phyloP scores from a whole-genome alignment of 2,888 invertebrate species.

The Beris chalybata region DNA sequence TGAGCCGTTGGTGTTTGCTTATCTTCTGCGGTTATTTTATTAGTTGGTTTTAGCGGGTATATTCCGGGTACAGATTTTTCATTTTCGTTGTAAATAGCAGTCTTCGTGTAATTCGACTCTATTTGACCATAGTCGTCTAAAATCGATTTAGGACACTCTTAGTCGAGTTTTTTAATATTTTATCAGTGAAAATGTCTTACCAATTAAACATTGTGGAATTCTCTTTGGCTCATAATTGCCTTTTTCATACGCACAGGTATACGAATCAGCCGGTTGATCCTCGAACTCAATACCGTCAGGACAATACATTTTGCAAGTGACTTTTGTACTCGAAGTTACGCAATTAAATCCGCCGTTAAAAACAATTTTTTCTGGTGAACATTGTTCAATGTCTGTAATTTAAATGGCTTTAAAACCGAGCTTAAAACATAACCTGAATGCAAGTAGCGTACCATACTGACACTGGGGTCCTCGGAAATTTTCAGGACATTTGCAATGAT shows the following conservation, averaged over 20 bases:
- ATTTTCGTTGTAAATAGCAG: constrained; percentile 15
- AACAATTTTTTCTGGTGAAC: constrained; percentile 64
- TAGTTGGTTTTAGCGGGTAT: constrained; percentile 48
- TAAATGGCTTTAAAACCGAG: not conserved
- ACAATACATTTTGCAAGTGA: constrained; percentile 69
- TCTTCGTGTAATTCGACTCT: constrained; percentile 42
- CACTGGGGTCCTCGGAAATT: constrained; percentile 59
- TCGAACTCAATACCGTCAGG: constrained; percentile 67
- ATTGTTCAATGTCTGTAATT: constrained; percentile 61
- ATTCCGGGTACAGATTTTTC: constrained; percentile 23
- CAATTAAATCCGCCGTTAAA: constrained; percentile 81
- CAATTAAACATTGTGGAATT: constrained; percentile 72
- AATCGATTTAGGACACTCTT: constrained; percentile 39
- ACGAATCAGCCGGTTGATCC: constrained; percentile 62
- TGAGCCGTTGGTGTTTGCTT: constrained; percentile 62
- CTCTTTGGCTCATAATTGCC: constrained; percentile 70
- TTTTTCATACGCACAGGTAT: constrained; percentile 67
- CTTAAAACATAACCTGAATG: constrained; percentile 8
- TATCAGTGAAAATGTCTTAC: constrained; percentile 54
- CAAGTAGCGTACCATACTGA: constrained; percentile 47
- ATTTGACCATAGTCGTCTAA: constrained; percentile 34
- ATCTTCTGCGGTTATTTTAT: constrained; percentile 43
- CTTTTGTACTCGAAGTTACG: constrained; percentile 62
- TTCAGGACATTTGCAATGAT: constrained; percentile 77
- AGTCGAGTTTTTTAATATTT: not conserved